phyloP scores from a whole-genome alignment of 2,888 invertebrate genomes.

The Aspidiotus destructor region DNA sequence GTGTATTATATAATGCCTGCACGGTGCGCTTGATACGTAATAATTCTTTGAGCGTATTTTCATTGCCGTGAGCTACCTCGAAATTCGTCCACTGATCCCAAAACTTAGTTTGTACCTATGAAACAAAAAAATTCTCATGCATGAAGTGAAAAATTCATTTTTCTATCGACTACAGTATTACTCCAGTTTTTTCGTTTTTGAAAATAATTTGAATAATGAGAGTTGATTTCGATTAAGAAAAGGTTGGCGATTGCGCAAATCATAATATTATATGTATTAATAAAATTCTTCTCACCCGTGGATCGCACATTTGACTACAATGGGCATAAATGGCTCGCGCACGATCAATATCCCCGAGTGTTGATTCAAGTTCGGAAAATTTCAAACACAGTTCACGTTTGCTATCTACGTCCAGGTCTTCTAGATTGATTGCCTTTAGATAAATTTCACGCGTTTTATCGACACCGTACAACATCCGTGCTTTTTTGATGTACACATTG shows the following conservation, averaged over 20 bases:
- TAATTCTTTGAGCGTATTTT: constrained; percentile 99
- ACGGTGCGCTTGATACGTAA: constrained; percentile 93
- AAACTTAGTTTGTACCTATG: constrained; percentile 68
- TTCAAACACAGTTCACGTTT: constrained; percentile 91
- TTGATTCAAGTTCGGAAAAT: constrained; percentile 96
- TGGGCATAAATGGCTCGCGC: constrained; percentile 95
- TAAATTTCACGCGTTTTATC: constrained; percentile 95
- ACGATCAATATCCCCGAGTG: constrained; percentile 94
- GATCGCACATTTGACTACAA: constrained; percentile 98
- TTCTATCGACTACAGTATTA: too few relatives aligned
- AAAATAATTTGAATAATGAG: too few relatives aligned
- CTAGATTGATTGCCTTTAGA: constrained; percentile 77
- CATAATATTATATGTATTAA: background rate
- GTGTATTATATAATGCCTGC: constrained; percentile 95
- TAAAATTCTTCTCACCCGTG: constrained; percentile 55
- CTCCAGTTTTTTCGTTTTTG: too few relatives aligned
- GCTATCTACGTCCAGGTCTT: constrained; percentile 78
- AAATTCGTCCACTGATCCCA: constrained; percentile 99
- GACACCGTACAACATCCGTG: constrained; percentile 94
- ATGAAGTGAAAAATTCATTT: background rate
- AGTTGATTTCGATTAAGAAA: background rate
- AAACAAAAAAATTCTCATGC: constrained; percentile 23
- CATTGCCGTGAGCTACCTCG: constrained; percentile 97
- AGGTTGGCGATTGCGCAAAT: background rate
- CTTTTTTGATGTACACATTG: constrained; percentile 96